A percentile compares a stretch with the other conserved stretches of the same genome.
These are phyloP conservation scores for Masnerella sp. DNA, from an alignment of 2,888 invertebrate genomes.

Conservation along the genomic window DNA sequence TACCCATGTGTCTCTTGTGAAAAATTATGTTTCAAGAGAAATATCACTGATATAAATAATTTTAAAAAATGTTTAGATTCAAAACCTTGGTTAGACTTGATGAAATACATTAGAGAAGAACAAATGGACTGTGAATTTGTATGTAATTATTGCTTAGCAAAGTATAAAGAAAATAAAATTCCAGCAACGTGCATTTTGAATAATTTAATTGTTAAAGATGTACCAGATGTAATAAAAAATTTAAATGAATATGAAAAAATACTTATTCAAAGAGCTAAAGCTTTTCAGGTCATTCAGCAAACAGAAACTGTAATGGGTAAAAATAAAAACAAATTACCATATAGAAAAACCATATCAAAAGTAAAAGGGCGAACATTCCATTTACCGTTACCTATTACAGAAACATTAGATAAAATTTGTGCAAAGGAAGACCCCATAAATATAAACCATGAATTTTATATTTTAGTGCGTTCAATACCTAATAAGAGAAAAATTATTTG, in stretches of 20 bases:
- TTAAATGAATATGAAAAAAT: constrained; percentile 42
- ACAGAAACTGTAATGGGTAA: constrained; percentile 67
- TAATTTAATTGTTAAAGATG: constrained; percentile 38
- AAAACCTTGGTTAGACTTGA: constrained; percentile 5
- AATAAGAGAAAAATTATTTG: constrained; percentile 66
- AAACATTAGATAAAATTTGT: constrained; percentile 68
- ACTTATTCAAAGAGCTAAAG: constrained; percentile 28
- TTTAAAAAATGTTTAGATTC: too few species aligned
- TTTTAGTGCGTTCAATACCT: constrained; percentile 67
- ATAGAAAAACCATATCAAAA: constrained; percentile 60
- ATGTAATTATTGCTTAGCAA: constrained; percentile 27
- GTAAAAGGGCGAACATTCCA: constrained; percentile 64
- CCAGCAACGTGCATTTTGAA: constrained; percentile 61
- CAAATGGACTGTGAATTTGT: constrained; percentile 34
- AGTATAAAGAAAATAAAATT: constrained; percentile 22
- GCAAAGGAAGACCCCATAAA: constrained; percentile 63
- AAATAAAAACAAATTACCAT: constrained; percentile 65
- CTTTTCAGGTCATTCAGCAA: constrained; percentile 59
- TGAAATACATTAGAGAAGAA: not conserved
- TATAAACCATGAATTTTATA: constrained; percentile 62
- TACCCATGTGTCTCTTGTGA: constrained; percentile 61
- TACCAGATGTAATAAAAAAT: constrained; percentile 8
- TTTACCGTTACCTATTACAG: too few species aligned
- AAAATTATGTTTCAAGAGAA: too few species aligned
- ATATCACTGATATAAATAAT: constrained; percentile 25